A percentile compares a stretch with the other conserved stretches of the same genome.
Conservation (phyloP, 1,140 invertebrate genomes). For the Penaeus indicus region DNA sequence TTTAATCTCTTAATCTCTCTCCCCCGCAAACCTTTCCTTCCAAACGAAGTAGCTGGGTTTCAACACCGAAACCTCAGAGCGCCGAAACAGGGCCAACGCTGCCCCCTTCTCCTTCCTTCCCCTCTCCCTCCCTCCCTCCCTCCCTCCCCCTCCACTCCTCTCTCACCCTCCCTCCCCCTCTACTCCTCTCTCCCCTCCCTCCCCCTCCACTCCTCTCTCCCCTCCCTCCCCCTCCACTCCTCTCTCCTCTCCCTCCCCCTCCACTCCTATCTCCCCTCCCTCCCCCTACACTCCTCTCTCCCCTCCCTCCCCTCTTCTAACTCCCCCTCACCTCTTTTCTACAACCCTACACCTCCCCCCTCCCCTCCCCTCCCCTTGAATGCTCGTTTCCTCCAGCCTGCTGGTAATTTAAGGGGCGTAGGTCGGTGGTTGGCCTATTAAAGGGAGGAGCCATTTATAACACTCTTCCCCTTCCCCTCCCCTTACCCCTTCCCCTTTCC, state of each 20-base stretch:
- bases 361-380: neutral
- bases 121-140: neutral
- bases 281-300: neutral
- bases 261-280: neutral
- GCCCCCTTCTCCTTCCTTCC: no score
- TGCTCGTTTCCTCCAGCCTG: neutral
- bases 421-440: neutral
- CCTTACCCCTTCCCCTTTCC: no score
- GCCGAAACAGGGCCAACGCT: neutral
- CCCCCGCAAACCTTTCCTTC: neutral
- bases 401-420: constrained; percentile 10
- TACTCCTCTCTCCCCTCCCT: no score
- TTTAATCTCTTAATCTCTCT: neutral
- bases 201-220: neutral
- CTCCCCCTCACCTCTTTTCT: no score
- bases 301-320: no score
- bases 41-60: neutral
- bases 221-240: neutral
- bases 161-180: neutral
- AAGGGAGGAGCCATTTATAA: constrained; percentile 17
- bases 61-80: neutral
- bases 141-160: neutral
- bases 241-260: neutral
- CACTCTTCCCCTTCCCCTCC: neutral
- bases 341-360: neutral